Percentiles rank a stretch among this genome's conserved stretches.
Conservation (phyloP, 2,888 invertebrate species). For the Pseudolycoriella hygida region DNA sequence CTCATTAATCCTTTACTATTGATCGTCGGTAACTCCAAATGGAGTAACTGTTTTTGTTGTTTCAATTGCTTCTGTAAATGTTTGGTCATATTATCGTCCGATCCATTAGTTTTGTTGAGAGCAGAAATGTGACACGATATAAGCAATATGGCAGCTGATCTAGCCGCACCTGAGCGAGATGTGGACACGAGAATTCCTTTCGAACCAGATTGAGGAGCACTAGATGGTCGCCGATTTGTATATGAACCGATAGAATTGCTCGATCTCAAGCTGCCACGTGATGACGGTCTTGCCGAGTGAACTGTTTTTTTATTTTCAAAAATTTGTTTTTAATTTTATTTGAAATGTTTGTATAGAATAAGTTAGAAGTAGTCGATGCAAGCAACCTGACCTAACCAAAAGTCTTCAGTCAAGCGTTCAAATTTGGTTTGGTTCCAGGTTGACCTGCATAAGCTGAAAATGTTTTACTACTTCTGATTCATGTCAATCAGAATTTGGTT, state of each 20-base stretch:
- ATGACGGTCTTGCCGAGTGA: constrained; percentile 41
- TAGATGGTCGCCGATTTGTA: constrained; percentile 28
- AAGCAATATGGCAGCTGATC: constrained; percentile 87
- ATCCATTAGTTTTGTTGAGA: constrained; percentile 21
- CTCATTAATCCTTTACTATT: constrained; percentile 18
- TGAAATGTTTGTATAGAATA: no score
- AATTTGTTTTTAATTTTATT: no score
- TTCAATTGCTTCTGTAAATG: constrained; percentile 30
- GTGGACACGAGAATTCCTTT: constrained; percentile 57
- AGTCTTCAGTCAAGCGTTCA: no score
- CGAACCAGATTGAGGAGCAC: constrained; percentile 34
- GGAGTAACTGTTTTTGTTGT: constrained; percentile 28
- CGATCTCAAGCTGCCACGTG: constrained; percentile 40
- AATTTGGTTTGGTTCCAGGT: no score
- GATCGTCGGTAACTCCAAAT: constrained; percentile 28
- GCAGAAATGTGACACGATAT: constrained; percentile 71
- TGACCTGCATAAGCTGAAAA: no score
- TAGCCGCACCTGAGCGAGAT: constrained; percentile 84
- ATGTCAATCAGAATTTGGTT: no score
- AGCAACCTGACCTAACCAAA: no score
- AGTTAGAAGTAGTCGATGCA: no score
- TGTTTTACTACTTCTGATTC: no score
- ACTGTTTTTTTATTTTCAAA: constrained; percentile 28
- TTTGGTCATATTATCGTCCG: constrained; percentile 26
- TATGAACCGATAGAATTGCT: constrained; percentile 33